Percentiles rank a stretch among this genome's conserved stretches.
These are phyloP conservation scores for Threskiornis aethiopicus DNA, from an alignment of 2,797 vertebrate species.

Conservation along the genomic window DNA sequence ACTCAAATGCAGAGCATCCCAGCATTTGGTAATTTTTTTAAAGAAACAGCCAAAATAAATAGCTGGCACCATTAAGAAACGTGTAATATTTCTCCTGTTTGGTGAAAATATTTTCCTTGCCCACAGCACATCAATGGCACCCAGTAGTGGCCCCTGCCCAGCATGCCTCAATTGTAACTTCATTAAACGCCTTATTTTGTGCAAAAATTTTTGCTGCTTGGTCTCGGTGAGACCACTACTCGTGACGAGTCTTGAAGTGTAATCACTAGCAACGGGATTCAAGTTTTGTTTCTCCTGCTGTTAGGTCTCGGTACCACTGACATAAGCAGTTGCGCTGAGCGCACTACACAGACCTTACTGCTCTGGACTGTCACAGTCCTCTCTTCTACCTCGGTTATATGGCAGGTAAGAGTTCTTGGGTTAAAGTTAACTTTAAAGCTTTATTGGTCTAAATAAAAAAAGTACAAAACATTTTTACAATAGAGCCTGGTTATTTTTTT, in stretches of 20 bases:
- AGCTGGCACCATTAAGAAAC: background rate
- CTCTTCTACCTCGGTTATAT: background rate
- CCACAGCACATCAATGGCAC: background rate
- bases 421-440: background rate
- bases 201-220: background rate
- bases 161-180: background rate
- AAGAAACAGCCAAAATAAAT: background rate
- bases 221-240: background rate
- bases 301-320: background rate
- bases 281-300: background rate
- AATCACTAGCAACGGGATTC: background rate
- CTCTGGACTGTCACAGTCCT: background rate
- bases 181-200: background rate
- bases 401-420: background rate
- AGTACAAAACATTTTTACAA: background rate
- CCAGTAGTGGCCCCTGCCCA: background rate
- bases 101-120: background rate
- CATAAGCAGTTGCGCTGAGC: background rate
- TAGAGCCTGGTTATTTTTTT: background rate
- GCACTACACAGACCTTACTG: background rate
- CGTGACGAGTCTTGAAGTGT: background rate
- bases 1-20: background rate
- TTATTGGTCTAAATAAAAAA: constrained; percentile 46
- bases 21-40: background rate
- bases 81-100: background rate